These are phyloP conservation scores for Sylvia borin DNA, from an alignment of 2,797 vertebrate species.

Conservation along the genomic window DNA sequence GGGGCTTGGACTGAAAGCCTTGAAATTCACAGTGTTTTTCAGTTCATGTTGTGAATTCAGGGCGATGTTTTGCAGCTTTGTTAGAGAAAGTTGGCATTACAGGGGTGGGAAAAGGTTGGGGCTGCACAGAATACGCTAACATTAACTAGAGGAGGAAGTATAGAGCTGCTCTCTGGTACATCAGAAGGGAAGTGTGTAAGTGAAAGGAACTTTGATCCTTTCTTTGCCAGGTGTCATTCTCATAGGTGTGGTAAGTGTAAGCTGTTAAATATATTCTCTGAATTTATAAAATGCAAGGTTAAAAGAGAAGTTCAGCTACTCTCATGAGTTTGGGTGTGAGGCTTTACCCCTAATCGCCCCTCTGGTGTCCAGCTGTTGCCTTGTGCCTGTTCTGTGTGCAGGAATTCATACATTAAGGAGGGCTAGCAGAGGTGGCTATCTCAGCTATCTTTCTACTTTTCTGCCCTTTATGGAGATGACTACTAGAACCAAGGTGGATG, in stretches of 20 bases:
- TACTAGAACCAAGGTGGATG: neutral
- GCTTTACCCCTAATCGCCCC: neutral
- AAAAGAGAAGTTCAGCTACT: neutral
- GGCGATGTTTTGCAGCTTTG: neutral
- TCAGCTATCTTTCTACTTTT: neutral
- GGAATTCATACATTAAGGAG: neutral
- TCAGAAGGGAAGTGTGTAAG: neutral
- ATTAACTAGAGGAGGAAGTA: neutral
- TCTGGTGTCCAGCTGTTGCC: neutral
- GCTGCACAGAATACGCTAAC: neutral
- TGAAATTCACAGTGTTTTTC: neutral
- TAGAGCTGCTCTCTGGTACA: neutral
- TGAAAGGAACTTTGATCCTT: neutral
- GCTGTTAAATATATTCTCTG: neutral
- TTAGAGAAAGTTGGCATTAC: neutral
- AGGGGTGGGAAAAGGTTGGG: neutral
- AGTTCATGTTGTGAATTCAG: neutral
- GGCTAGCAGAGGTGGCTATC: neutral
- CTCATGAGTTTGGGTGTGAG: neutral
- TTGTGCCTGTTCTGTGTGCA: neutral
- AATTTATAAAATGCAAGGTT: neutral
- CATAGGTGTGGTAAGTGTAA: neutral
- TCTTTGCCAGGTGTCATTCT: neutral
- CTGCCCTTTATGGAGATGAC: neutral
- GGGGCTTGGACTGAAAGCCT: neutral